Percentiles rank a stretch among this genome's conserved stretches.
These are phyloP conservation scores for Lichenostomus cassidix DNA, from an alignment of 2,113 vertebrate species.

Conservation along the genomic window DNA sequence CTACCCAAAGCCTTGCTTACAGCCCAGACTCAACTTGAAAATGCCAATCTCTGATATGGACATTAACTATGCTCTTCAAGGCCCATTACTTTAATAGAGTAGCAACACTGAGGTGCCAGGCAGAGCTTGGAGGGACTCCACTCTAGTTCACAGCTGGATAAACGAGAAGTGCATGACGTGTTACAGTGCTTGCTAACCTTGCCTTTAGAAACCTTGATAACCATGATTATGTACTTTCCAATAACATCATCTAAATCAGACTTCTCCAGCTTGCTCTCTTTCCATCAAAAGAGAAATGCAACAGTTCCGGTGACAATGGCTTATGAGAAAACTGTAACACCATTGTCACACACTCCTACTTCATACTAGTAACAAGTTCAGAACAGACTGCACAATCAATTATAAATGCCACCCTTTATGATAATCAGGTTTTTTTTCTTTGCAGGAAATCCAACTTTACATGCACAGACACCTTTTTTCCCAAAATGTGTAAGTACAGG, in stretches of 20 bases:
- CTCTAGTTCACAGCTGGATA: background rate
- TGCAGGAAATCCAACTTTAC: background rate
- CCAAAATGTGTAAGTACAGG: background rate
- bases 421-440: background rate
- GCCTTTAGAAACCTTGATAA: background rate
- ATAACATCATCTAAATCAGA: background rate
- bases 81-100: accelerated
- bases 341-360: constrained; percentile 2
- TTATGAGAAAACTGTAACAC: background rate
- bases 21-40: background rate
- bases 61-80: background rate
- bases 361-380: background rate
- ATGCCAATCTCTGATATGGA: background rate
- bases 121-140: background rate
- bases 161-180: background rate
- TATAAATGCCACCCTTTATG: background rate
- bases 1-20: background rate
- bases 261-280: background rate
- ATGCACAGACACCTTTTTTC: background rate
- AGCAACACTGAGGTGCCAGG: background rate
- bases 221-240: background rate
- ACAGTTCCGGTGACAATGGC: background rate
- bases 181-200: background rate
- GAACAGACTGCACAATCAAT: background rate
- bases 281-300: background rate